These are phyloP conservation scores for Opisthograptis luteolata DNA, from an alignment of 2,888 invertebrate species.

Conservation along the genomic window DNA sequence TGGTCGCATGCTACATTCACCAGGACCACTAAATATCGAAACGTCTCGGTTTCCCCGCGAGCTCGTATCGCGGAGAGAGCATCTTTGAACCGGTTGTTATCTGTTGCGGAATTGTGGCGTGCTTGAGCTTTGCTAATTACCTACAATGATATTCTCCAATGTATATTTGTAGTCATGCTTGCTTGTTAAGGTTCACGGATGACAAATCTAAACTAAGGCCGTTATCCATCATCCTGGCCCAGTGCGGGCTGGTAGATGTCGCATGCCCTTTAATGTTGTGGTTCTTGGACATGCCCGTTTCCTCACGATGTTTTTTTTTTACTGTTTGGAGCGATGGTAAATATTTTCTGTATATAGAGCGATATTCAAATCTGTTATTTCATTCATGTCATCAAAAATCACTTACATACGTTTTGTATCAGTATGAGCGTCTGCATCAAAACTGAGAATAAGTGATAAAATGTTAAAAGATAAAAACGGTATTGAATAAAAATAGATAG, in stretches of 20 bases:
- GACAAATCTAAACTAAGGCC: not conserved
- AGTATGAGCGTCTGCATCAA: too few species aligned
- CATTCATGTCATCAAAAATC: too few species aligned
- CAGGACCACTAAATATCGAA: slow-evolving; percentile 8
- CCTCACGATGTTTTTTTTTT: too few species aligned
- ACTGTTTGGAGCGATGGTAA: too few species aligned
- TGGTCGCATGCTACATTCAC: not conserved
- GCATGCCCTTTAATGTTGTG: too few species aligned
- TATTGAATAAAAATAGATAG: not conserved
- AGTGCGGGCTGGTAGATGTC: too few species aligned
- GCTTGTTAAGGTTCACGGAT: not conserved
- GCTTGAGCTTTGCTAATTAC: slow-evolving; percentile 13
- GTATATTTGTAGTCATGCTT: not conserved
- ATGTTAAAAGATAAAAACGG: too few species aligned
- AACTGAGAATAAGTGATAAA: too few species aligned
- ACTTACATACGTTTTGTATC: too few species aligned
- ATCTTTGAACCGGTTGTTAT: slow-evolving; percentile 12
- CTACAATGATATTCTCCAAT: not conserved
- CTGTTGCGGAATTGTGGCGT: slow-evolving; percentile 1
- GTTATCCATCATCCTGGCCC: not conserved
- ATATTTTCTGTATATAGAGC: too few species aligned
- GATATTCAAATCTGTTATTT: too few species aligned
- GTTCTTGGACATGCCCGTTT: too few species aligned
- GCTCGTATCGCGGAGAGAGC: slow-evolving; percentile 6
- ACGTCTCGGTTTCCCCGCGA: slow-evolving; percentile 11